Evolutionary conservation across 2,797 vertebrate genomes (phyloP).

Genomic region (Buphagus erythrorhynchus): DNA sequence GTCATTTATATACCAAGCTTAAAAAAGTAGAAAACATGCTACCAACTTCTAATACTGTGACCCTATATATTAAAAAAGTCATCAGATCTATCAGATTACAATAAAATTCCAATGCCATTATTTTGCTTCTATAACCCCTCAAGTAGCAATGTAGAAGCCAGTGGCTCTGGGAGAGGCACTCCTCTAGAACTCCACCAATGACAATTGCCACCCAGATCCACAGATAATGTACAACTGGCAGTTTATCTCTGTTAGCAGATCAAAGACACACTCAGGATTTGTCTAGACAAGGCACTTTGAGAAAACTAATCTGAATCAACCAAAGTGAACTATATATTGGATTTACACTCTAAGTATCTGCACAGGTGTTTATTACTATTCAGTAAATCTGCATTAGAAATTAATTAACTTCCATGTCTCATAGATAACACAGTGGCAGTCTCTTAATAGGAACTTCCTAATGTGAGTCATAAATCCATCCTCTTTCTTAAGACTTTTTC

Average conservation of each 20-base stretch:
- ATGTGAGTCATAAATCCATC: not conserved
- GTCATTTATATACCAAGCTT: not conserved
- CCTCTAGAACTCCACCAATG: not conserved
- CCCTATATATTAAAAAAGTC: not conserved
- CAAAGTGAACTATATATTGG: not conserved
- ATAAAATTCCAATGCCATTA: not conserved
- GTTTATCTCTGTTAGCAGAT: not conserved
- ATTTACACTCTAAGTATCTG: not conserved
- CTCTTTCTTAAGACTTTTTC: not conserved
- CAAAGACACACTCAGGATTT: not conserved
- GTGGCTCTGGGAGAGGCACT: not conserved
- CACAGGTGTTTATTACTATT: not conserved
- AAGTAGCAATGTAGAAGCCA: not conserved
- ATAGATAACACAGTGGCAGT: not conserved
- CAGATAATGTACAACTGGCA: not conserved
- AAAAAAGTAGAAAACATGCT: not conserved
- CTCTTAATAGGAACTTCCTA: not conserved
- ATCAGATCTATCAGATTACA: not conserved
- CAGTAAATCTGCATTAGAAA: not conserved
- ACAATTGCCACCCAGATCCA: not conserved
- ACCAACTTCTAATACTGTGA: not conserved
- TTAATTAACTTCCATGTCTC: not conserved
- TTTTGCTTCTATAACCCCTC: not conserved
- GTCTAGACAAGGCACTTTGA: not conserved
- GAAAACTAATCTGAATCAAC: not conserved